Base-by-base conservation (phyloP, 2,888 invertebrate genomes). In the Pseudococcus longispinus region DNA sequence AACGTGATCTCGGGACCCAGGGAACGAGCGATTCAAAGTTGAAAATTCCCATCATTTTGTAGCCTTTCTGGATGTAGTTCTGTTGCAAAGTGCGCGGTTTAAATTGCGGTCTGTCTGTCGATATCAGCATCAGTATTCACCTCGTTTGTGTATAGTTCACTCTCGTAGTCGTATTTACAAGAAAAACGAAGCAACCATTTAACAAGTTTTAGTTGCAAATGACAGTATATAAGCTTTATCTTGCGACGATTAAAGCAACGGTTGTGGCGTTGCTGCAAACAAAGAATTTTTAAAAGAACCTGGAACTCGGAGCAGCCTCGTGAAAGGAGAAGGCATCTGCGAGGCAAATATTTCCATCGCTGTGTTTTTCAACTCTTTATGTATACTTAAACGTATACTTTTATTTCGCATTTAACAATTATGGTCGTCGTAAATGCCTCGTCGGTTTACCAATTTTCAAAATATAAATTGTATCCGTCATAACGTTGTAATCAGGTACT, bases 401-500 rank as follows among this genome's bases (percentile, higher is more conserved):
- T 13, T 60, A 60, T 60, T 60, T 60, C 60, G 23, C 20, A 13
- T 46, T 15, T n/a, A n/a, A 60, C 60, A 60, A 60, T 60, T 60
- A 60, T 60, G 23, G 23, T 23, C 9, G 60, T 60, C 60, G 60
- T 60, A 60, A 60, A 60, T 60, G 9, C 23, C 23, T 60, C 60
- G 23, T 60, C 60, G 60, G 23, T 8, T 23, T 23, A 23, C 60
- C 60, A 60, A 60, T 60, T 60, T 20, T 11, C 1, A 23, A 60
- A 60, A 60, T 60, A 60, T 60, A 60, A 60, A 60, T 60, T 60
- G 60, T 60, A 60, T 60, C 60, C 60, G 60, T 60, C 60, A 23
- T 60, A 60, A 60, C 60, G 60, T 60, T 60, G 60, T 60, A 60
- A 60, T 60, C 60, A 60, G 60, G 60, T 60, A 60, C 60, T 60